These are phyloP conservation scores for Vicugna pacos DNA, from an alignment of 2,113 vertebrate species.

Conservation along the genomic window DNA sequence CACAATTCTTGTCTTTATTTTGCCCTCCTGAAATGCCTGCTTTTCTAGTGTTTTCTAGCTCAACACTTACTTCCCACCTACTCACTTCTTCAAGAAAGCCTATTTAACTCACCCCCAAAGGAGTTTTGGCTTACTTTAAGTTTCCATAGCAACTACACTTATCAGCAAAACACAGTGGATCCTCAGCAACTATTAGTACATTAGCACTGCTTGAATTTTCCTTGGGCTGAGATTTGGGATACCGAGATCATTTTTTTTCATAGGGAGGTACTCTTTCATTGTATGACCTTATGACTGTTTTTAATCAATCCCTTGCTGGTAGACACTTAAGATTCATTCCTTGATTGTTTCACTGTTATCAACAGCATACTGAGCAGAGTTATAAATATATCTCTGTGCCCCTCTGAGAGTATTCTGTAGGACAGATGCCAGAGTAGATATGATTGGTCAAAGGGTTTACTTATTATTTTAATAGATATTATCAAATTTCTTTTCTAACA, in stretches of 20 bases:
- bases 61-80: neutral
- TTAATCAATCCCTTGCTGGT: neutral
- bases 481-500: neutral
- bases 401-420: neutral
- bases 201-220: neutral
- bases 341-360: neutral
- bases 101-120: neutral
- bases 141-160: neutral
- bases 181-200: neutral
- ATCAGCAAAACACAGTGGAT: neutral
- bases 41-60: neutral
- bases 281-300: neutral
- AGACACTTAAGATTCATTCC: neutral
- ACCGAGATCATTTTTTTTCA: neutral
- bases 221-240: neutral
- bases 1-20: neutral
- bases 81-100: neutral
- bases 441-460: neutral
- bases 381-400: neutral
- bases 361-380: neutral
- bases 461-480: neutral
- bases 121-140: constrained; percentile 11
- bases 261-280: neutral
- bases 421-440: neutral
- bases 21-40: neutral